These are phyloP conservation scores for Menidia menidia DNA, from an alignment of 2,797 vertebrate genomes.

Conservation along the genomic window DNA sequence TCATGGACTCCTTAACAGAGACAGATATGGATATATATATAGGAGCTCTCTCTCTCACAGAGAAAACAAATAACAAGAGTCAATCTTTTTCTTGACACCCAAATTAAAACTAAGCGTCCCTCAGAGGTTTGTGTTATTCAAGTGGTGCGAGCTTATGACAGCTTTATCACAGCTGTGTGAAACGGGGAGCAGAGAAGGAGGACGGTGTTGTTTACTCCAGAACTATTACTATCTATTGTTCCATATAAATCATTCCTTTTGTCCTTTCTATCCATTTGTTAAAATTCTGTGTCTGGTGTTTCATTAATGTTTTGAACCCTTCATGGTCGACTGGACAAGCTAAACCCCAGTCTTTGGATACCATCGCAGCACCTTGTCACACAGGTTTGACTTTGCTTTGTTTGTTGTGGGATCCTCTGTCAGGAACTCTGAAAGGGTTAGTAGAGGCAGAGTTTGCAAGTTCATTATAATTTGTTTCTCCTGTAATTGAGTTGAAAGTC, in stretches of 20 bases:
- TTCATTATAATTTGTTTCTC: constrained; percentile 15
- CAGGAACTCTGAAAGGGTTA: constrained; percentile 43
- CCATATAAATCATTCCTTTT: constrained; percentile 70
- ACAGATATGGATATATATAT: constrained; percentile 28
- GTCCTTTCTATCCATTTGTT: constrained; percentile 46
- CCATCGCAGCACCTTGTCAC: constrained; percentile 66
- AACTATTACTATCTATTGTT: constrained; percentile 69
- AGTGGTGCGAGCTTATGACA: constrained; percentile 71
- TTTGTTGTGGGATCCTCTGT: constrained; percentile 54
- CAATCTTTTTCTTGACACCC: constrained; percentile 77
- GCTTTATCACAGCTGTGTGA: constrained; percentile 75
- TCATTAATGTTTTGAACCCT: constrained; percentile 76
- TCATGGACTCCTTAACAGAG: constrained; percentile 26
- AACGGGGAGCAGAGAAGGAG: constrained; percentile 74
- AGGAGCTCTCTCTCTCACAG: neutral
- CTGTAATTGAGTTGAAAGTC: constrained; percentile 6
- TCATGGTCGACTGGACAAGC: constrained; percentile 67
- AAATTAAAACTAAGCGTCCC: constrained; percentile 79
- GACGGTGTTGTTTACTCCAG: constrained; percentile 74
- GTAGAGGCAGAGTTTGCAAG: constrained; percentile 22
- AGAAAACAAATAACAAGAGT: constrained; percentile 64
- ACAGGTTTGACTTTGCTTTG: constrained; percentile 66
- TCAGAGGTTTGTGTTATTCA: constrained; percentile 66
- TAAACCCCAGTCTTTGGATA: constrained; percentile 64
- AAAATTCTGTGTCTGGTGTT: constrained; percentile 62